Evolutionary conservation across 2,888 invertebrate species (phyloP).

Genomic region (Osedax fenrisi): DNA sequence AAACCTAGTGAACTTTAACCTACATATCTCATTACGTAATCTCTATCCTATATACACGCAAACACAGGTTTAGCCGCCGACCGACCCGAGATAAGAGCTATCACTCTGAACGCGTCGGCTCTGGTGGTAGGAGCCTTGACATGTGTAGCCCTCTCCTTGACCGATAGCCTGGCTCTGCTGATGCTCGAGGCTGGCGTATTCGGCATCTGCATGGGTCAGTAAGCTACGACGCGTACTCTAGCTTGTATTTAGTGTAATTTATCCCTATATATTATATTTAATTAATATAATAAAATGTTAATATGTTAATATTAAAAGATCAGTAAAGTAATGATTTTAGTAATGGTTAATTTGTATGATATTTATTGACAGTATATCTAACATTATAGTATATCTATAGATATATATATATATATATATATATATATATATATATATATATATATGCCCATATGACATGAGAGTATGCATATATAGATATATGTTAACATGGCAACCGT

Average conservation of each 20-base stretch:
- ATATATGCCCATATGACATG: no score
- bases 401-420: no score
- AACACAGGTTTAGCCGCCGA: slow-evolving; percentile 39
- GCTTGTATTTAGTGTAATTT: not conserved
- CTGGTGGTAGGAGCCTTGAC: slow-evolving; percentile 38
- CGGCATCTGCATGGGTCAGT: slow-evolving; percentile 47
- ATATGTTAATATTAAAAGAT: not conserved
- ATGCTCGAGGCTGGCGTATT: slow-evolving; percentile 39
- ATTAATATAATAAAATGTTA: not conserved
- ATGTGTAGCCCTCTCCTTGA: slow-evolving; percentile 40
- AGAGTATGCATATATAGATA: not conserved
- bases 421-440: no score
- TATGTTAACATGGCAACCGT: not conserved
- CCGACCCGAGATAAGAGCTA: slow-evolving; percentile 38
- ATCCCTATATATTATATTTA: no score
- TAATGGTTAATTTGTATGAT: not conserved
- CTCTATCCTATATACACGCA: no score
- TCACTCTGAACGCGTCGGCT: slow-evolving; percentile 40
- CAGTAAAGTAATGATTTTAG: no score
- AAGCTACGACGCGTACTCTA: not conserved
- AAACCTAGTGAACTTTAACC: no score
- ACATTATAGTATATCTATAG: no score
- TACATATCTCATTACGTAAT: no score
- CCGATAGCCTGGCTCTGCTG: slow-evolving; percentile 37
- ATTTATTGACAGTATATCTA: no score